Evolutionary conservation across 1,140 invertebrate genomes (phyloP).

Genomic region (Hirudo medicinalis): DNA sequence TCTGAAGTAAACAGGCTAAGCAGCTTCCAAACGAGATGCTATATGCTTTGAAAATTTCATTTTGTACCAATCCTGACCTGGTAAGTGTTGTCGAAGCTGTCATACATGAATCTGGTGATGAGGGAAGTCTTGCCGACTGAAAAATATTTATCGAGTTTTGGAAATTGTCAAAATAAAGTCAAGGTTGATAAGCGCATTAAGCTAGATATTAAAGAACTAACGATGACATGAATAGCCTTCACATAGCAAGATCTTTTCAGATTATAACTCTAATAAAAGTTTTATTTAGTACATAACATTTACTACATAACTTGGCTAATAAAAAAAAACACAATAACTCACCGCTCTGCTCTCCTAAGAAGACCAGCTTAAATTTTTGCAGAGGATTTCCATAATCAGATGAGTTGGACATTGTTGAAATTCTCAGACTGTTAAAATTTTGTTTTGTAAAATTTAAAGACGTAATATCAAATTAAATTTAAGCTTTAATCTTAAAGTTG

Average conservation of each 20-base stretch:
- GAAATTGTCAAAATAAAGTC: neutral
- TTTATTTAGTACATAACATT: slow-evolving; percentile 1
- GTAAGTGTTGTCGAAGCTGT: slow-evolving; percentile 99
- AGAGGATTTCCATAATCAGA: slow-evolving; percentile 91
- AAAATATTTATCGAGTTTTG: slow-evolving; percentile 24
- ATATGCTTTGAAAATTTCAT: no score
- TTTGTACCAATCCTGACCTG: slow-evolving; percentile 51
- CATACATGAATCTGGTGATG: slow-evolving; percentile 99
- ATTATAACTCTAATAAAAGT: neutral
- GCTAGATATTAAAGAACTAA: no score
- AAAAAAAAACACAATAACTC: slow-evolving; percentile 40
- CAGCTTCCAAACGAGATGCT: no score
- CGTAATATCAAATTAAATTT: no score
- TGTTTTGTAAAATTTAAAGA: no score
- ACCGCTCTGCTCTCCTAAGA: slow-evolving; percentile 98
- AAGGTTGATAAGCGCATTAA: neutral
- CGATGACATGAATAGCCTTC: neutral
- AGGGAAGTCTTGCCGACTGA: slow-evolving; percentile 94
- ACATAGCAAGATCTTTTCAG: neutral
- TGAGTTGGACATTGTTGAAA: neutral
- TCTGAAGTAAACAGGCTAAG: no score
- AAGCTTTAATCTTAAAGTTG: no score
- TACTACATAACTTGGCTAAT: neutral
- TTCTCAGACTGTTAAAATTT: neutral
- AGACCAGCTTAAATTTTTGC: slow-evolving; percentile 97